Evolutionary conservation across 2,888 invertebrate species (phyloP), one percentile per base, ranked within the genome.

Genomic region (Dynastes hyllus): DNA sequence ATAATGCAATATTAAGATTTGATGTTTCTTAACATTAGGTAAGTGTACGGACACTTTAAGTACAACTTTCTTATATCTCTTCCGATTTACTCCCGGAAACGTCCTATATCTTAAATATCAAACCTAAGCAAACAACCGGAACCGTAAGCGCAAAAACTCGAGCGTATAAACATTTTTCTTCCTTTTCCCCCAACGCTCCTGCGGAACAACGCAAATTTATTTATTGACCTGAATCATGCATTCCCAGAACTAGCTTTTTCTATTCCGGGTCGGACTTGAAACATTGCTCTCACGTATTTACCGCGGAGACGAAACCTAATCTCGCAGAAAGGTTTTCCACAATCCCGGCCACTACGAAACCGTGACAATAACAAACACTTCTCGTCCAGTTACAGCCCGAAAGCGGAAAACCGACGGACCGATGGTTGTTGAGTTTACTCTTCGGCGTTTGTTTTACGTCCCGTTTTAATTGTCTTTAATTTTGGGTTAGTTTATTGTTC

Each of bases 331-430:
- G 73, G 40, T 58, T 70, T 55, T 29, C 61, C 27, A 27, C 58
- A 55, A 40, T 58, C 40, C 22, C 22, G 27, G 61, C 53, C 16
- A 27, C 40, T 13, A 71, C 55, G n/a, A 22, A 45, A 73, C 70
- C 13, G 29, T 55, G 70, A 61, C 61, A 58, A 73, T 73, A 73
- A 73, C 73, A 61, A 73, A 73, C 61, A 45, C 37, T 61, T 58
- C 58, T 11, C 61, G 58, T 40, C 16, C 67, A 11, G 45, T 69
- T 50, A 13, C 9, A 50, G 11, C 45, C 67, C 67, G 67, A 27
- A 69, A 69, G 45, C 4, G 67, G 40, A 45, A 45, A 45, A 45
- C 45, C 8, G 45, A 69, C 67, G 67, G 27, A 29, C 16, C 40
- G n/a, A 50, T 9, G 29, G 67, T 11, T 69, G 37, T 69, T 50